Evolutionary conservation across 2,888 invertebrate species (phyloP).

Genomic region (Deroplatys truncata): DNA sequence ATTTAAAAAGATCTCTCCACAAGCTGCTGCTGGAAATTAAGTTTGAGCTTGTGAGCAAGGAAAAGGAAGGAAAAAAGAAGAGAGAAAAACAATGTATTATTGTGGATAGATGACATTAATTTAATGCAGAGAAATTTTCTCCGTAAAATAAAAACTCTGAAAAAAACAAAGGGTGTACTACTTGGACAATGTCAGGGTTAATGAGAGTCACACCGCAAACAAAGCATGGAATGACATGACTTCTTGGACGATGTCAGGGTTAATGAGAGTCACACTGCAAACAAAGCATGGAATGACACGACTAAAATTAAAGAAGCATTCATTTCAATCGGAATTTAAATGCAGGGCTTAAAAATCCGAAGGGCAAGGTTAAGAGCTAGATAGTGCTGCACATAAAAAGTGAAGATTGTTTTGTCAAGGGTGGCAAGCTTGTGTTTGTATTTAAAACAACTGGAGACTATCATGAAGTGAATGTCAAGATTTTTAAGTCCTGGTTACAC

Average conservation of each 20-base stretch:
- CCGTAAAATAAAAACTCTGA: too few species aligned
- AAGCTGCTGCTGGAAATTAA: too few species aligned
- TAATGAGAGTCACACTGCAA: background rate
- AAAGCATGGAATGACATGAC: background rate
- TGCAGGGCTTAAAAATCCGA: background rate
- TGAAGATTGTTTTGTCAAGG: background rate
- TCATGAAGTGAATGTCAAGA: too few species aligned
- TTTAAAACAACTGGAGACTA: too few species aligned
- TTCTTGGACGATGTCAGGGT: background rate
- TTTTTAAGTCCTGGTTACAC: too few species aligned
- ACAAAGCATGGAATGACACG: background rate
- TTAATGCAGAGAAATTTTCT: too few species aligned
- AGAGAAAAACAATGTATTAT: too few species aligned
- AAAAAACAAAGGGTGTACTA: background rate
- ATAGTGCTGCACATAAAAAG: background rate
- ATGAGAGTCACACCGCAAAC: background rate
- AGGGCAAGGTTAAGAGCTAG: background rate
- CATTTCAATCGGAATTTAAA: background rate
- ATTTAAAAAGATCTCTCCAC: background rate
- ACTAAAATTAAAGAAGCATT: background rate
- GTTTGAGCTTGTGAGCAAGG: too few species aligned
- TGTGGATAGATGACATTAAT: too few species aligned
- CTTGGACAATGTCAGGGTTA: background rate
- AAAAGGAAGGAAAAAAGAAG: too few species aligned
- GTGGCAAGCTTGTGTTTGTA: too few species aligned